phyloP scores from a whole-genome alignment of 53 echinoderm and acorn worm species.

The Henricia sp. region DNA sequence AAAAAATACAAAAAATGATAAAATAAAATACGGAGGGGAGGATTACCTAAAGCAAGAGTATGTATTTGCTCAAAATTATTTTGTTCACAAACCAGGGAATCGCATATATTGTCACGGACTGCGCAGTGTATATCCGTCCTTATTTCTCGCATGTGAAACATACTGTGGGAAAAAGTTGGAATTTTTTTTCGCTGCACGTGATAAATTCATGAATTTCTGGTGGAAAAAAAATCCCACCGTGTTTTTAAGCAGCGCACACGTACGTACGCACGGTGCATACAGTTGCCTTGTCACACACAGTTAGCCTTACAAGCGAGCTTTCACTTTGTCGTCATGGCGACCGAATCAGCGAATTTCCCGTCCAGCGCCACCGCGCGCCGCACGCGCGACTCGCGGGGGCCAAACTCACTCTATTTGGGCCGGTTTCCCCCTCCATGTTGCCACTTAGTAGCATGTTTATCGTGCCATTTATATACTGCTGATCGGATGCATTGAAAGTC shows the following conservation, averaged over 20 bases:
- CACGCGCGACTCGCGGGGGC: too few relatives aligned
- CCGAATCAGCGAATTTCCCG: constrained; percentile 7
- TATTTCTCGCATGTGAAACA: too few relatives aligned
- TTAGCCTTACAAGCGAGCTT: constrained; percentile 18
- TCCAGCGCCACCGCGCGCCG: neutral
- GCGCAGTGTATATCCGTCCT: too few relatives aligned
- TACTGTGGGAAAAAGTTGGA: too few relatives aligned
- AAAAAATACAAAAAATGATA: too few relatives aligned
- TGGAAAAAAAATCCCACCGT: neutral
- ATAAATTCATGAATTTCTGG: too few relatives aligned
- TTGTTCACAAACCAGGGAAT: too few relatives aligned
- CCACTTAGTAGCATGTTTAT: constrained; percentile 59
- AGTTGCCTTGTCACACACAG: constrained; percentile 11
- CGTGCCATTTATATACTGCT: constrained; percentile 54
- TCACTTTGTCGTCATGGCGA: constrained; percentile 59
- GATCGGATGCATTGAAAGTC: constrained; percentile 42
- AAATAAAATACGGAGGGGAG: too few relatives aligned
- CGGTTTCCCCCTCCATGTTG: constrained; percentile 56
- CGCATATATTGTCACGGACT: too few relatives aligned
- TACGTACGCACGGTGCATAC: neutral
- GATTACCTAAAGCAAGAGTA: too few relatives aligned
- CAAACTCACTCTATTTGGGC: constrained; percentile 36
- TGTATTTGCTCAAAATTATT: too few relatives aligned
- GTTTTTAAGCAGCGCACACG: neutral
- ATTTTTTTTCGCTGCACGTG: too few relatives aligned